A percentile compares a stretch with the other conserved stretches of the same genome.
Conservation (phyloP, 1,140 invertebrate genomes). For the Argopecten irradians region DNA sequence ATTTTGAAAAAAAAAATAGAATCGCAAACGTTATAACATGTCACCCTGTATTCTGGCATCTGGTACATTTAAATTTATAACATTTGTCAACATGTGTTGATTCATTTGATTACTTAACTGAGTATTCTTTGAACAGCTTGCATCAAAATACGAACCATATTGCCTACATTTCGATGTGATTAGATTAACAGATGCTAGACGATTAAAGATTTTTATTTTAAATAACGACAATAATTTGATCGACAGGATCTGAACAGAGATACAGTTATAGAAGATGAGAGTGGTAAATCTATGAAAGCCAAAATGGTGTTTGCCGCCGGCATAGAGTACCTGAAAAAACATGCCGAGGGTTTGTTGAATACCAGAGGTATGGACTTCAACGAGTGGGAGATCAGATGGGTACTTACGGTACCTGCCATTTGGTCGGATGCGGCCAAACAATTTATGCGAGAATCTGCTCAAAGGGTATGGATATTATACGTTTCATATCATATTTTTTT, state of each 20-base stretch:
- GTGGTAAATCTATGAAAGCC: constrained; percentile 39
- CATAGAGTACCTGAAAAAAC: constrained; percentile 38
- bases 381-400: constrained; percentile 52
- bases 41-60: no score
- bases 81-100: no score
- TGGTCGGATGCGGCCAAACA: constrained; percentile 56
- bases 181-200: no score
- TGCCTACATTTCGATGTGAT: no score
- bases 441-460: constrained; percentile 56
- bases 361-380: constrained; percentile 24
- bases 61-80: no score
- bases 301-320: constrained; percentile 47
- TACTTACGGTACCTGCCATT: constrained; percentile 57
- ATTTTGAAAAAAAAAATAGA: no score
- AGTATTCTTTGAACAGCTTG: no score
- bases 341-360: constrained; percentile 30
- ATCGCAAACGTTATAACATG: no score
- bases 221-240: neutral
- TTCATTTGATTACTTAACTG: no score
- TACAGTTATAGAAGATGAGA: constrained; percentile 38
- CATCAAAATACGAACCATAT: no score
- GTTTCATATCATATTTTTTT: no score
- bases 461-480: constrained; percentile 41
- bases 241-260: constrained; percentile 42
- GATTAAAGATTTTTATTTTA: no score